Conservation (phyloP, 2,113 vertebrate species). For the Percina caprodes region DNA sequence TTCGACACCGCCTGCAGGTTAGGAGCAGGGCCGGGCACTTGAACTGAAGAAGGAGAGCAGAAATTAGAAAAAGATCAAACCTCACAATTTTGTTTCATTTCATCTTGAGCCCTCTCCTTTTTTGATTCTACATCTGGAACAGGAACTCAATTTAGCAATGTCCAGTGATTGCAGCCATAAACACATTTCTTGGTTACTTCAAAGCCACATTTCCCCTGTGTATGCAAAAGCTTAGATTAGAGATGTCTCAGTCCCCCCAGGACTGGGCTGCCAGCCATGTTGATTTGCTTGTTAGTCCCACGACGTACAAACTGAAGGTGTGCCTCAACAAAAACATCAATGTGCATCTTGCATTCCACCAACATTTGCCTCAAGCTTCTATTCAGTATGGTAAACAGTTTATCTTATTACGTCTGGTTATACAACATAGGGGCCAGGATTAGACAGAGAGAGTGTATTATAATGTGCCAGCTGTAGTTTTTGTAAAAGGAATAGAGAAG, state of each 20-base stretch:
- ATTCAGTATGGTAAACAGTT: conserved; percentile 18
- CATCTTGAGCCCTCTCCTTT: neutral
- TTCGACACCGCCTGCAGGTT: conserved; percentile 88
- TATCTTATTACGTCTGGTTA: conserved; percentile 56
- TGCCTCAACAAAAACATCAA: conserved; percentile 9
- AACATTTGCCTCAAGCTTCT: neutral
- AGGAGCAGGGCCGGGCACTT: conserved; percentile 95
- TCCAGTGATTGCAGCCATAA: conserved; percentile 19
- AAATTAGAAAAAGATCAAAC: conserved; percentile 18
- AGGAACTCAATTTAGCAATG: neutral
- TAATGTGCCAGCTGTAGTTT: neutral
- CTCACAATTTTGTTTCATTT: neutral
- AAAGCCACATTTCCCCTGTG: conserved; percentile 4
- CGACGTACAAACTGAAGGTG: conserved; percentile 14
- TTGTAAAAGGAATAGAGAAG: neutral
- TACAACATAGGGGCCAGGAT: conserved; percentile 7
- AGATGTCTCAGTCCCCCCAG: conserved; percentile 6
- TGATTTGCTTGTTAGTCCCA: conserved; percentile 23
- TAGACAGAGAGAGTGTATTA: conserved; percentile 10
- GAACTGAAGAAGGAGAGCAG: conserved; percentile 83
- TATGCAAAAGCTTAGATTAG: neutral
- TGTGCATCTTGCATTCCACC: neutral
- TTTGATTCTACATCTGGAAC: neutral
- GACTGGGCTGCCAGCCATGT: conserved; percentile 28
- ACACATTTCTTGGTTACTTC: conserved; percentile 21